Conservation (phyloP, 2,888 invertebrate genomes). For the Morpho deidamia region DNA sequence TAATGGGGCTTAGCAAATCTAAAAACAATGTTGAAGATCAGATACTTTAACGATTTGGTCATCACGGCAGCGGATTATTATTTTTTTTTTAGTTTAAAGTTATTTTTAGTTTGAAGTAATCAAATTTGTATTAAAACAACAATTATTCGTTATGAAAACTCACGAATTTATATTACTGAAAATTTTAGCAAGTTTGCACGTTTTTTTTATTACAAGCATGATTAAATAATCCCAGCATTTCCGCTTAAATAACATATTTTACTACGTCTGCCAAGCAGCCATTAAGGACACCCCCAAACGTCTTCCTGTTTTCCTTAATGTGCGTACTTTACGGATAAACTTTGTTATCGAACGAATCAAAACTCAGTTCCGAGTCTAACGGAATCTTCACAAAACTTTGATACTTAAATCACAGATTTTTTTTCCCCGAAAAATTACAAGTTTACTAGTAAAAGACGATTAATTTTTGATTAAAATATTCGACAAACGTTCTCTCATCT, state of each 20-base stretch:
- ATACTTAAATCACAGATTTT: not conserved
- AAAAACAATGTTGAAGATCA: no score
- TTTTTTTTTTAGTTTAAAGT: no score
- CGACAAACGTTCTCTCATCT: no score
- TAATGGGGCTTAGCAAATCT: no score
- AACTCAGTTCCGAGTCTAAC: constrained; percentile 7
- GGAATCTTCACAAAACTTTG: constrained; percentile 6
- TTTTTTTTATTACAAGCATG: no score
- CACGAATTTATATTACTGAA: no score
- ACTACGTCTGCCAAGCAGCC: constrained; percentile 28
- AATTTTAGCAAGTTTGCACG: no score
- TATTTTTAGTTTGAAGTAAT: no score
- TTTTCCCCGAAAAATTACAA: not conserved
- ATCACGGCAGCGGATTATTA: no score
- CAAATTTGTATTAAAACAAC: no score
- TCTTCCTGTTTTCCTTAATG: constrained; percentile 14
- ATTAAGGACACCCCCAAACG: constrained; percentile 10
- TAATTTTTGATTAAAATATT: not conserved
- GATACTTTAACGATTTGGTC: no score
- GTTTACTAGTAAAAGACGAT: not conserved
- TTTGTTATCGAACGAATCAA: constrained; percentile 13
- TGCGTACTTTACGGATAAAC: constrained; percentile 12
- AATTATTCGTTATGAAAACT: no score
- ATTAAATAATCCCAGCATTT: constrained; percentile 18
- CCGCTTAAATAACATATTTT: constrained; percentile 40